Percentiles rank a stretch among this genome's conserved stretches.
Conservation (phyloP, 2,797 vertebrate genomes). For the Rhincodon typus region DNA sequence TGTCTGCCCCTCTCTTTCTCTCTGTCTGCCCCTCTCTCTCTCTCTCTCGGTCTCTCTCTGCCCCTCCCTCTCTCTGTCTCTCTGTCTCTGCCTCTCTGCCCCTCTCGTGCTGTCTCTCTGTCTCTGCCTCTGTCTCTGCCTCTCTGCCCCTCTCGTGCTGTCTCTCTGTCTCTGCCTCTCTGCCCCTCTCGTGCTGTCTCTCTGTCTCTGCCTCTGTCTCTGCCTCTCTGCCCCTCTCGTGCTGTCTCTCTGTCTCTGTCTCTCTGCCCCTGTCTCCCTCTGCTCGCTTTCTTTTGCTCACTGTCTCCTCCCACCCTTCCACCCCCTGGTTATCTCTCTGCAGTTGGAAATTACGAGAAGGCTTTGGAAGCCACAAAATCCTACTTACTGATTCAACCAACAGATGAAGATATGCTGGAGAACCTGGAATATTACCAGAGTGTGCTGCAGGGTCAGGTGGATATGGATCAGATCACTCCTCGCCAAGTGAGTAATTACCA, state of each 20-base stretch:
- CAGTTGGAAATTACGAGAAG: constrained; percentile 66
- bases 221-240: neutral
- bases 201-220: neutral
- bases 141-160: no score
- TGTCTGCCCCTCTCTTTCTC: no score
- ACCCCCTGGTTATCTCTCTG: constrained; percentile 33
- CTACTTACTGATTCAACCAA: constrained; percentile 81
- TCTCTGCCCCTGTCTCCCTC: neutral
- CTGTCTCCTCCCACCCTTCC: neutral
- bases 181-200: neutral
- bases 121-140: no score
- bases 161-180: neutral
- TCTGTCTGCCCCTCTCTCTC: rapidly evolving
- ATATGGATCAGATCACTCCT: neutral
- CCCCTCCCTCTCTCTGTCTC: no score
- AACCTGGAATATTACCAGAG: constrained; percentile 69
- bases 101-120: no score
- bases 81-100: no score
- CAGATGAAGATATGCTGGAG: constrained; percentile 76
- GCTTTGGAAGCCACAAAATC: constrained; percentile 75
- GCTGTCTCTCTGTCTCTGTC: neutral
- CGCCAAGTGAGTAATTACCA: neutral
- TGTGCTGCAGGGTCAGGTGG: neutral
- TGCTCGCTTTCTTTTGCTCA: neutral
- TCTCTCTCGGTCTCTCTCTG: no score